phyloP scores from a whole-genome alignment of 2,113 vertebrate genomes.

The Rhinoderma darwinii region DNA sequence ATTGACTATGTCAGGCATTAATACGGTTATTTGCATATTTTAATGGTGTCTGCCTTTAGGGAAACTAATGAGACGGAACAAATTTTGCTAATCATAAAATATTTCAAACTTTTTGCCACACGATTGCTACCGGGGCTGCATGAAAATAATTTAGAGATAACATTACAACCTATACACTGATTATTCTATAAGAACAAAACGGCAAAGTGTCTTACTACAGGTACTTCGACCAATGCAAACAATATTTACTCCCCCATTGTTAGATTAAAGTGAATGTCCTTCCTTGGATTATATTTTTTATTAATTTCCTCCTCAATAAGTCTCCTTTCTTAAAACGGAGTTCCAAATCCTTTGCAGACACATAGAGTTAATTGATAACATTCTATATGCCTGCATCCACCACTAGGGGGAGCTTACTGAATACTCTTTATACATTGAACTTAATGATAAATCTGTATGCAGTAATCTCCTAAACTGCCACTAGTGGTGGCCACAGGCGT shows the following conservation, averaged over 20 bases:
- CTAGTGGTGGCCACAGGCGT: neutral
- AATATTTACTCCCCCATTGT: too few species aligned
- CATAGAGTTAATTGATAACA: neutral
- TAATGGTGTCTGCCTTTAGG: conserved; percentile 66
- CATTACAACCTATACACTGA: neutral
- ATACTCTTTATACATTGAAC: neutral
- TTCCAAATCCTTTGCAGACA: too few species aligned
- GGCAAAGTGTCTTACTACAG: neutral
- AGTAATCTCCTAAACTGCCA: neutral
- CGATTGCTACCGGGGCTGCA: conserved; percentile 52
- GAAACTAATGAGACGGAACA: conserved; percentile 62
- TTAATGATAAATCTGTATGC: neutral
- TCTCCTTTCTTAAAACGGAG: too few species aligned
- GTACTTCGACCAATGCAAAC: neutral
- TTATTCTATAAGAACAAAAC: neutral
- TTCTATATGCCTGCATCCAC: neutral
- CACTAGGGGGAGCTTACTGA: neutral
- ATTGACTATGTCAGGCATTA: neutral
- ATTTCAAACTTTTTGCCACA: conserved; percentile 62
- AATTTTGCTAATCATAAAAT: conserved; percentile 57
- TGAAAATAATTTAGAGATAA: neutral
- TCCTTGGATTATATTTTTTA: too few species aligned
- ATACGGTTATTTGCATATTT: conserved; percentile 61
- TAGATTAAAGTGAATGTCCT: too few species aligned
- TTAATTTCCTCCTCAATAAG: too few species aligned